Evolutionary conservation across 2,888 invertebrate species (phyloP), one percentile per base, ranked within the genome.

Genomic region (Stenchaetothrips biformis): DNA sequence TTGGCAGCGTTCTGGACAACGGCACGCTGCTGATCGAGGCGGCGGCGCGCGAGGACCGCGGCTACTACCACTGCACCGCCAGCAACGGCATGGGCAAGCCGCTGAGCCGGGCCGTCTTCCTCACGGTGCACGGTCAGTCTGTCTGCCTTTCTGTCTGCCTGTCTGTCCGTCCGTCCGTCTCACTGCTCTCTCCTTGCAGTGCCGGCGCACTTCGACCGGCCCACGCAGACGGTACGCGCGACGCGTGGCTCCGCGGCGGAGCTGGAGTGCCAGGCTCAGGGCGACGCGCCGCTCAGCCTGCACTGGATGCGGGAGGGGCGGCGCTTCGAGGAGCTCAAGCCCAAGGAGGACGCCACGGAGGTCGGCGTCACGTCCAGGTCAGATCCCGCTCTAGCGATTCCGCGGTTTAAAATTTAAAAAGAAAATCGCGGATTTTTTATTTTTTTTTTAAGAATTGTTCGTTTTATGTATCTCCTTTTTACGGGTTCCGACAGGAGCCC

Each of bases 71-170:
- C 67, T 67, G 67, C 67, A 67, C 67, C 0, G 67, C 67, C 67
- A 67, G 21, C 67, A 67, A 67, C 67, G 67, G 67, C 67, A 67
- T 67, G 67, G 67, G 67, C 21, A 67, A 67, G 67, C 67, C 67
- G 67, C 21, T 67, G 67, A 21, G 67, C 7, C 67, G 67, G 6
- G 67, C 67, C n/a, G 67, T 67, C 7, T 67, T 67, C 67, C 67
- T 67, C 21, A 67, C 67, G n/a, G 67, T 67, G 7, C 67, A 67
- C 67, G 67, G 67, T 67, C 9, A 78, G 48, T 53, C 53, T 6
- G 53, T 37, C 37, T 37, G 37, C 37, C 37, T 37, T 1, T 4
- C 37, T 4, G 37, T 37, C 37, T 37, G 37, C 37, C n/a, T n/a
- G n/a, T n/a, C n/a, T n/a, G n/a, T n/a, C n/a, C n/a, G n/a, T n/a